Base-by-base conservation (phyloP, 2,113 vertebrate genomes). In the Zeus faber region DNA sequence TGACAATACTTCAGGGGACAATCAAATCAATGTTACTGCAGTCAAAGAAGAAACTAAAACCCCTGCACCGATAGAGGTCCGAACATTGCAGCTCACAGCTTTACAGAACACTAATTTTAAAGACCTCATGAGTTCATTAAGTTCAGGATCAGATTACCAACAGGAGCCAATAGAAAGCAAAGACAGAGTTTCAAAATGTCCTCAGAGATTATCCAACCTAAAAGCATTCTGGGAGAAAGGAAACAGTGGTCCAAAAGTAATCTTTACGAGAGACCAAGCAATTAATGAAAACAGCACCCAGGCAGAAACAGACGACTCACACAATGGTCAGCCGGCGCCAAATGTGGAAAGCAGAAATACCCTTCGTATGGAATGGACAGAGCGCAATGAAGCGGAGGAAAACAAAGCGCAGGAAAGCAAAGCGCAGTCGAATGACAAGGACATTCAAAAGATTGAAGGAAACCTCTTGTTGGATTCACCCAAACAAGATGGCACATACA, bases 141-240 rank as follows among this genome's bases (percentile, higher is more conserved):
- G 17, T 22, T 37, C 20, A 33, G 33, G 55, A 21, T 23, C 6
- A 50, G 47, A 51, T 8, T 1, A 8, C 23, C 27, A 49, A 6
- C 53, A 44, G 13, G 41, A 60, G 8, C 39, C 11, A 35, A 40
- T 18, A 44, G 41, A 44, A 3, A 55, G 31, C 21, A 37, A 44
- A 47, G 44, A 3, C 4, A 47, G 33, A 35, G 37, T 10, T 26
- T 61, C 58, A 22, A 22, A 11, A 10, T 49, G 26, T 53, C 24
- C 57, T 53, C 33, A 73, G 16, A 67, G n/a, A 58, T 40, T 68
- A 7, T 60, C 54, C 16, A 53, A 58, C 25, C 27, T 78, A 13
- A 73, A 49, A 61, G 65, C 60, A 23, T 81, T 72, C 43, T 65
- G 54, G 54, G 74, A 78, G 51, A 70, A 7, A 22, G 54, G 62